Percentiles rank a stretch among this genome's conserved stretches.
phyloP scores from a whole-genome alignment of 1,140 invertebrate genomes.

The Neodiprion pinetum region DNA sequence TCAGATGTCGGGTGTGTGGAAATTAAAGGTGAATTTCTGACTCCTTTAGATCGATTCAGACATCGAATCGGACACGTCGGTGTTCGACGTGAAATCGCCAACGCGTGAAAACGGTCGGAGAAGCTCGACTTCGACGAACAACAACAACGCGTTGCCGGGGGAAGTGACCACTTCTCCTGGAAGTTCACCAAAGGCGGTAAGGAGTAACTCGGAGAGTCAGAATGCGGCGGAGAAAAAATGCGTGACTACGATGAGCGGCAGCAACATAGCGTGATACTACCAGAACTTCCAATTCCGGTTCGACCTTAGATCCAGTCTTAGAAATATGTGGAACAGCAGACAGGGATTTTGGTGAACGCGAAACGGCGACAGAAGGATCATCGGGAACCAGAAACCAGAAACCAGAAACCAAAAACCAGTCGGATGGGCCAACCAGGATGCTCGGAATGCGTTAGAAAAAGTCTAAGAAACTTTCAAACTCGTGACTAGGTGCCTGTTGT shows the following conservation, averaged over 20 bases:
- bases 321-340: conserved; percentile 52
- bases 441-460: not conserved
- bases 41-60: conserved; percentile 66
- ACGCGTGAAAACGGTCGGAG: conserved; percentile 63
- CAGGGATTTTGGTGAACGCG: conserved; percentile 50
- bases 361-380: not conserved
- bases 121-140: conserved; percentile 67
- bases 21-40: not conserved
- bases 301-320: conserved; percentile 54
- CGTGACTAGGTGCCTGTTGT: conserved; percentile 3
- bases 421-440: too few relatives aligned
- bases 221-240: conserved; percentile 65
- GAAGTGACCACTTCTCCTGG: conserved; percentile 52
- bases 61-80: conserved; percentile 66
- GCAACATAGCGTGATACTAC: conserved; percentile 72
- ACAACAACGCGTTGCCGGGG: conserved; percentile 62
- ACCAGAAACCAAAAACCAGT: too few relatives aligned
- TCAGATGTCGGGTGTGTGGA: too few relatives aligned
- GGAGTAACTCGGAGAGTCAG: conserved; percentile 66
- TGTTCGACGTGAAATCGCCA: conserved; percentile 66
- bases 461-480: conserved; percentile 5
- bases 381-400: too few relatives aligned
- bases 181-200: conserved; percentile 63
- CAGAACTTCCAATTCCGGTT: conserved; percentile 51
- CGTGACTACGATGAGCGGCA: conserved; percentile 72